Evolutionary conservation across 2,888 invertebrate genomes (phyloP), one percentile per base, ranked within the genome.

Genomic region (Oscheius myriophilus): DNA sequence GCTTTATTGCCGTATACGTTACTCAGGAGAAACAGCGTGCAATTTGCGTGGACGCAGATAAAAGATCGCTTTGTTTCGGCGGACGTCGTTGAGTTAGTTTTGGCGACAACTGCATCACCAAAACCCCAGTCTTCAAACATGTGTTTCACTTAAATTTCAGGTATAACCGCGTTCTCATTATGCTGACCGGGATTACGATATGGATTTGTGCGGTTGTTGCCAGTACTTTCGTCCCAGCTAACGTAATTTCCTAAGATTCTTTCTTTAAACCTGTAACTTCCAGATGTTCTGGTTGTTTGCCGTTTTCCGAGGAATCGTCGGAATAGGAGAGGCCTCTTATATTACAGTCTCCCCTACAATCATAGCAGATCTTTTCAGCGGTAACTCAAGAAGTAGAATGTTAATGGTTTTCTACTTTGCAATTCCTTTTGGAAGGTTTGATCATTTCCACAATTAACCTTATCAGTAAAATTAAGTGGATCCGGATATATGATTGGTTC

Each of bases 291-390:
- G 89, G 71, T 89, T 90, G 88, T 97, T 98, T 88, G 89, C 95
- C 51, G 86, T 93, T 49, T 93, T 95, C 89, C 91, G 97, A 71
- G 93, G 93, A 0, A 87, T 96, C 80, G 97, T 98, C 55, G 97
- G 98, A 25, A 91, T 97, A 81, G 98, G 97, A 52, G 97, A 98
- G 89, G 98, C 97, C 2, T 96, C 95, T 67, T 98, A 98, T 88
- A 96, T 96, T 16, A 97, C 97, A 6, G 96, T 98, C 79, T 96
- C 97, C 0, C 97, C 97, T 0, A 97, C 97, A 57, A 93, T 98
- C 82, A 96, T 98, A 85, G 96, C 96, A 81, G 97, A 97, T 89
- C 89, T 97, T 80, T 98, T 96, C 89, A 90, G 93, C 1, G 92
- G 92, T 82, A 67, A 67, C 12, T 61, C 66, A 16, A 90, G 97